phyloP scores from a whole-genome alignment of 2,888 invertebrate genomes.

The Chorisops tibialis region DNA sequence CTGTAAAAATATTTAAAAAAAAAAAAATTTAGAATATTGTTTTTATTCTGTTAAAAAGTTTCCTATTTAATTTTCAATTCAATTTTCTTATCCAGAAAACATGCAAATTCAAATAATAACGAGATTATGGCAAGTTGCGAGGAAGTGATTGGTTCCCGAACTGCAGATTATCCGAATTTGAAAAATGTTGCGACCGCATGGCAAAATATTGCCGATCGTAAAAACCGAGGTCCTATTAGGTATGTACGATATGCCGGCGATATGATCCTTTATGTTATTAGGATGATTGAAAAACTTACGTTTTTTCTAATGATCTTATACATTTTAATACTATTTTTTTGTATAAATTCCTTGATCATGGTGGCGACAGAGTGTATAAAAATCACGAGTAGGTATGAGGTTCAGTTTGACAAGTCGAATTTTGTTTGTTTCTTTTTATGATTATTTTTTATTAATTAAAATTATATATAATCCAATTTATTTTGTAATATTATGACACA shows the following conservation, averaged over 20 bases:
- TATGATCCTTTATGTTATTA: not conserved
- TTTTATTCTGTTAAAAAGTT: too few species aligned
- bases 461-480: too few species aligned
- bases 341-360: slow-evolving; percentile 1
- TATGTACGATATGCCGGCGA: not conserved
- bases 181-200: slow-evolving; percentile 7
- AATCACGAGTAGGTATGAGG: slow-evolving; percentile 29
- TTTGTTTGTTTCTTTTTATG: too few species aligned
- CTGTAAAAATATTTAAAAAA: not conserved
- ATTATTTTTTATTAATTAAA: too few species aligned
- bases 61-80: too few species aligned
- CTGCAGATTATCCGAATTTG: slow-evolving; percentile 22
- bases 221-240: slow-evolving; percentile 6
- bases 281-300: not conserved
- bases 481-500: too few species aligned
- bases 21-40: too few species aligned
- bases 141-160: slow-evolving; percentile 29
- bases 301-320: not conserved
- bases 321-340: slow-evolving; percentile 3
- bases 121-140: slow-evolving; percentile 28
- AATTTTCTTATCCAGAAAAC: slow-evolving; percentile 27
- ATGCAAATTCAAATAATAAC: not conserved
- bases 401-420: slow-evolving; percentile 12
- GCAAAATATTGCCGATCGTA: slow-evolving; percentile 17
- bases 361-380: slow-evolving; percentile 14